These are phyloP conservation scores for Lathamus discolor DNA, from an alignment of 2,113 vertebrate species.

Conservation along the genomic window DNA sequence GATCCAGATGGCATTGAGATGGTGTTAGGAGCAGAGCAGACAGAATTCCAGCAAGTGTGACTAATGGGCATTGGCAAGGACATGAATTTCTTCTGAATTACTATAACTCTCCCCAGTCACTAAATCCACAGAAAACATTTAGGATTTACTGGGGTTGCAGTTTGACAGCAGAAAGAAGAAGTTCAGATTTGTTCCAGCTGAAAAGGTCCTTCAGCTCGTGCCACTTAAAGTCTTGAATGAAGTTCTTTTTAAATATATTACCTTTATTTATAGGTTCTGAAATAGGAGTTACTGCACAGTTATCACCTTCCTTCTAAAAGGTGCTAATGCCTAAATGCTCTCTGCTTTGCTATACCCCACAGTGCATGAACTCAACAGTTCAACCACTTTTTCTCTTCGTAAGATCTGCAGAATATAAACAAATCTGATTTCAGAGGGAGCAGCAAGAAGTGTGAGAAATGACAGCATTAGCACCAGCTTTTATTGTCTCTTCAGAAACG, in stretches of 20 bases:
- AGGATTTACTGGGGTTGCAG: slow-evolving; percentile 53
- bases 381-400: neutral
- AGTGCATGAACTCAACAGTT: neutral
- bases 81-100: slow-evolving; percentile 54
- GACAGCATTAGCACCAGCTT: slow-evolving; percentile 38
- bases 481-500: slow-evolving; percentile 58
- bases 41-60: slow-evolving; percentile 57
- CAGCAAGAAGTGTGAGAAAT: slow-evolving; percentile 48
- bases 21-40: slow-evolving; percentile 37
- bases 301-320: neutral
- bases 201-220: slow-evolving; percentile 38
- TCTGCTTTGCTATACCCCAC: neutral
- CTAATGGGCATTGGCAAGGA: slow-evolving; percentile 59
- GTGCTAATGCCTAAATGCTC: neutral
- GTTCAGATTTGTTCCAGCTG: slow-evolving; percentile 64
- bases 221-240: slow-evolving; percentile 15
- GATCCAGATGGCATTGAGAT: slow-evolving; percentile 38
- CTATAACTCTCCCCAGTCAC: slow-evolving; percentile 46
- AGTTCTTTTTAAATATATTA: neutral
- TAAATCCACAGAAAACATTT: slow-evolving; percentile 63
- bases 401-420: slow-evolving; percentile 11
- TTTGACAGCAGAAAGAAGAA: slow-evolving; percentile 37
- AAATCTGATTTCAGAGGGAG: slow-evolving; percentile 46
- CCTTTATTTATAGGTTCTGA: neutral
- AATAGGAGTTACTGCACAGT: neutral